Evolutionary conservation across 2,888 invertebrate species (phyloP).

Genomic region (Ichneumoninae sp.): DNA sequence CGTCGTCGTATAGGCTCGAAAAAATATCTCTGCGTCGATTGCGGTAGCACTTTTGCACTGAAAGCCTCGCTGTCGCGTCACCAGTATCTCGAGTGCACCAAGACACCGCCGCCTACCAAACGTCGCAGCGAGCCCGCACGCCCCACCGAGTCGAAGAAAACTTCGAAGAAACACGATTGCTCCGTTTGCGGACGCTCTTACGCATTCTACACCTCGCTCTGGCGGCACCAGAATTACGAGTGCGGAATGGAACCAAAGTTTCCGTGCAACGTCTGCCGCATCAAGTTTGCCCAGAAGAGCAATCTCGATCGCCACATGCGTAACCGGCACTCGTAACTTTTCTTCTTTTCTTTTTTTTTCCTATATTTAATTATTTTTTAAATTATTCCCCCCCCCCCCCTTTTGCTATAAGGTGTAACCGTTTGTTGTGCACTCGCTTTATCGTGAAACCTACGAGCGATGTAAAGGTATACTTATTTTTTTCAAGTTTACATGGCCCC

Average conservation of each 20-base stretch:
- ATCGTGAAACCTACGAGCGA: slow-evolving; percentile 4
- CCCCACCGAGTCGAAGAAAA: slow-evolving; percentile 50
- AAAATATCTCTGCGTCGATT: slow-evolving; percentile 79
- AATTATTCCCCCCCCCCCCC: slow-evolving; percentile 17
- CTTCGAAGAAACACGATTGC: slow-evolving; percentile 76
- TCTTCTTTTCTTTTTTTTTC: slow-evolving; percentile 21
- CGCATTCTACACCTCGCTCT: slow-evolving; percentile 80
- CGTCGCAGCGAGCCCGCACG: slow-evolving; percentile 52
- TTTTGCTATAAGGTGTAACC: slow-evolving; percentile 19
- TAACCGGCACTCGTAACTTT: slow-evolving; percentile 73
- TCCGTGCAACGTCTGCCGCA: slow-evolving; percentile 87
- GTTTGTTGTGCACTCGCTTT: slow-evolving; percentile 26
- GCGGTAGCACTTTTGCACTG: slow-evolving; percentile 76
- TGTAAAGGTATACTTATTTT: slow-evolving; percentile 1
- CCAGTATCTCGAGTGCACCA: slow-evolving; percentile 74
- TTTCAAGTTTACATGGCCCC: slow-evolving; percentile 14
- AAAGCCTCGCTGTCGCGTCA: slow-evolving; percentile 79
- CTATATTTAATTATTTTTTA: slow-evolving; percentile 11
- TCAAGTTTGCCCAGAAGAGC: slow-evolving; percentile 86
- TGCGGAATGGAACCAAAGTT: slow-evolving; percentile 88
- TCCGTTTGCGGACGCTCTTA: slow-evolving; percentile 76
- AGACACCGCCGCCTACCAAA: slow-evolving; percentile 55
- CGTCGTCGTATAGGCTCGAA: slow-evolving; percentile 70
- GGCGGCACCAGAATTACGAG: slow-evolving; percentile 85
- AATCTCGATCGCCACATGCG: slow-evolving; percentile 85